phyloP scores from a whole-genome alignment of 1,140 invertebrate genomes.

The Homarus americanus region DNA sequence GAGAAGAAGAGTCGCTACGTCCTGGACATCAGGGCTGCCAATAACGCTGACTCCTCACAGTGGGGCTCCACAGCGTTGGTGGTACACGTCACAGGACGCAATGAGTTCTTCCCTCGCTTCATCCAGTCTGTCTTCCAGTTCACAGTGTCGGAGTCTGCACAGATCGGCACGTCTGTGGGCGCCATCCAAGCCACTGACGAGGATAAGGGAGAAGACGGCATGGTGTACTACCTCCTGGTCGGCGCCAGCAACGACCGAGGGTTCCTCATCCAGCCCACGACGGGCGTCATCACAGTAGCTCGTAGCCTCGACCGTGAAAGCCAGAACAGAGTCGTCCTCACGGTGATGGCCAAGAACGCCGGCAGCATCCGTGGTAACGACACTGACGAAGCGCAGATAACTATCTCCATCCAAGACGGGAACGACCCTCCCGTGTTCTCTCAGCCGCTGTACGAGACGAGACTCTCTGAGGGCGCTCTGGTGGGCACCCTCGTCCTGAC shows the following conservation, averaged over 20 bases:
- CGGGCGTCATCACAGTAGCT: constrained; percentile 90
- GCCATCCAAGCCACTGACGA: constrained; percentile 93
- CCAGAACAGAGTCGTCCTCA: constrained; percentile 92
- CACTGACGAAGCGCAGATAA: constrained; percentile 95
- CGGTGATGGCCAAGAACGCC: constrained; percentile 95
- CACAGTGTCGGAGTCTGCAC: constrained; percentile 94
- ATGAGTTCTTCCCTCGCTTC: constrained; percentile 96
- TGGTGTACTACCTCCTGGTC: constrained; percentile 94
- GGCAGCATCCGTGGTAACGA: constrained; percentile 96
- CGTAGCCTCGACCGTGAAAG: constrained; percentile 92
- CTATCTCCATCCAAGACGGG: constrained; percentile 95
- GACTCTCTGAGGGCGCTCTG: constrained; percentile 87
- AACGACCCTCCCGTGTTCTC: constrained; percentile 96
- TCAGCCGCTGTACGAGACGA: constrained; percentile 85
- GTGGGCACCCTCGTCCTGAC: constrained; percentile 86
- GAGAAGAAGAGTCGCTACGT: constrained; percentile 89
- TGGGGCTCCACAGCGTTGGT: constrained; percentile 85
- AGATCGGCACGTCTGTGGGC: constrained; percentile 91
- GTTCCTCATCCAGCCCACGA: constrained; percentile 91
- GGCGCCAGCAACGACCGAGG: constrained; percentile 95
- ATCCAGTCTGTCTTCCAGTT: constrained; percentile 94
- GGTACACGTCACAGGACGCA: constrained; percentile 91
- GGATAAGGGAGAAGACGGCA: constrained; percentile 94
- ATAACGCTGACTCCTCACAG: constrained; percentile 91
- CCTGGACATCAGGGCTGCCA: constrained; percentile 88